Evolutionary conservation across 1,140 invertebrate genomes (phyloP).

Genomic region (Drosophila punjabiensis): DNA sequence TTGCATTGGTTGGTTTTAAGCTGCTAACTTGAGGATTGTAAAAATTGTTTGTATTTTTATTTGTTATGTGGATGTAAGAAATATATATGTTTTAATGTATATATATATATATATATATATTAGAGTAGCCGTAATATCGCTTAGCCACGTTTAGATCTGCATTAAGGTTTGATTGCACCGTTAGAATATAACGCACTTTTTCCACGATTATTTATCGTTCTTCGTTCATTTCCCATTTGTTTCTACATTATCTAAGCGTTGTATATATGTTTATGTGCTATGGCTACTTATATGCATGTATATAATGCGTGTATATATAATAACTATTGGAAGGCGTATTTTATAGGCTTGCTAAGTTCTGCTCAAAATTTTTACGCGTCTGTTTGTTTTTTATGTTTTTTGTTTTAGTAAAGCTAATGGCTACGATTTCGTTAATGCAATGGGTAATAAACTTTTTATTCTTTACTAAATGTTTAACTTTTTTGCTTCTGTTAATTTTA

Average conservation of each 20-base stretch:
- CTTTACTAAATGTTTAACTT: slow-evolving; percentile 44
- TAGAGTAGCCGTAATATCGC: slow-evolving; percentile 35
- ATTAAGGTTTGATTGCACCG: slow-evolving; percentile 75
- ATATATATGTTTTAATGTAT: slow-evolving; percentile 49
- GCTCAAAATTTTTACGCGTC: slow-evolving; percentile 58
- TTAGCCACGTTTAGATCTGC: slow-evolving; percentile 22
- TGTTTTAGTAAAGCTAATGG: slow-evolving; percentile 63
- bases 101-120: slow-evolving; percentile 16
- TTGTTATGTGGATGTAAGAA: slow-evolving; percentile 62
- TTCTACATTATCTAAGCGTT: slow-evolving; percentile 22
- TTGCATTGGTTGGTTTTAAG: slow-evolving; percentile 66
- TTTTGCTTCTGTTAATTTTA: slow-evolving; percentile 33
- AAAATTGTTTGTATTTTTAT: slow-evolving; percentile 30
- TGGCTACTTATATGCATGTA: slow-evolving; percentile 42
- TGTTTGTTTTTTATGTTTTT: slow-evolving; percentile 5
- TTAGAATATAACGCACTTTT: slow-evolving; percentile 71
- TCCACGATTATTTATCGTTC: slow-evolving; percentile 18
- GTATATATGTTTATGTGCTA: slow-evolving; percentile 55
- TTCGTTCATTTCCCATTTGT: slow-evolving; percentile 9
- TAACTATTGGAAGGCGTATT: slow-evolving; percentile 79
- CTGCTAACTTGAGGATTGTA: slow-evolving; percentile 54
- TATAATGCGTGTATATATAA: slow-evolving; percentile 68
- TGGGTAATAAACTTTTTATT: slow-evolving; percentile 18
- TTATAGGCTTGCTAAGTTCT: slow-evolving; percentile 67
- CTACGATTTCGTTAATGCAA: slow-evolving; percentile 56